phyloP scores from a whole-genome alignment of 2,113 vertebrate genomes.

The Sarotherodon lohbergeri region DNA sequence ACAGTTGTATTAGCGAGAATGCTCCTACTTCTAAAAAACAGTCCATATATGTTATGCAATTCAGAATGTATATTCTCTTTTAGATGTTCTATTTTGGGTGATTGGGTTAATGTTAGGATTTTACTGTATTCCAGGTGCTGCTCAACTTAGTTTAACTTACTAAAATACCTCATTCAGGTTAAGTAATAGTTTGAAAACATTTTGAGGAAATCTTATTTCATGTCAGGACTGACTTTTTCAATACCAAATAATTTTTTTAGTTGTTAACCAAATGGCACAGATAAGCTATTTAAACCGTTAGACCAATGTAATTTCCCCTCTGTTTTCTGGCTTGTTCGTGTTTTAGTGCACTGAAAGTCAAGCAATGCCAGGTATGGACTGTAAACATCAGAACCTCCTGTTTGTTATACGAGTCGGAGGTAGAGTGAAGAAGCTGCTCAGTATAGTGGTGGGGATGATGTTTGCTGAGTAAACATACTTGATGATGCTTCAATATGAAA shows the following conservation, averaged over 20 bases:
- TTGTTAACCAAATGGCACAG: not conserved
- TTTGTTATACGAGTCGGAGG: not conserved
- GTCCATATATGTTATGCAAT: too few relatives aligned
- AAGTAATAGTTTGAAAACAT: too few relatives aligned
- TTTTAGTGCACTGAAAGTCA: not conserved
- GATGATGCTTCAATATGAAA: not conserved
- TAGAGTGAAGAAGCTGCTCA: not conserved
- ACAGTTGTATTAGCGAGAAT: too few relatives aligned
- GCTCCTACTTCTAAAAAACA: too few relatives aligned
- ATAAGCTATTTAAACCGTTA: not conserved
- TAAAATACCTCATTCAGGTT: too few relatives aligned
- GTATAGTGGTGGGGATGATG: not conserved
- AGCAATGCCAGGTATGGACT: not conserved
- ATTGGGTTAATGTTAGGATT: too few relatives aligned
- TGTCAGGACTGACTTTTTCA: too few relatives aligned
- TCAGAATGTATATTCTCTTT: too few relatives aligned
- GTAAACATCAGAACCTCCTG: not conserved
- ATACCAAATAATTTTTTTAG: not conserved
- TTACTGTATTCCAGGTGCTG: too few relatives aligned
- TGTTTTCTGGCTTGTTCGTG: not conserved
- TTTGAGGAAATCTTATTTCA: too few relatives aligned
- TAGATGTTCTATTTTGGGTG: too few relatives aligned
- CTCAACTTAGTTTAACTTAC: too few relatives aligned
- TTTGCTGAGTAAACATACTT: not conserved
- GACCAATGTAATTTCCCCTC: not conserved